Evolutionary conservation across 1,140 invertebrate genomes (phyloP), one percentile per base, ranked within the genome.

Genomic region (Brachionus calyciflorus): DNA sequence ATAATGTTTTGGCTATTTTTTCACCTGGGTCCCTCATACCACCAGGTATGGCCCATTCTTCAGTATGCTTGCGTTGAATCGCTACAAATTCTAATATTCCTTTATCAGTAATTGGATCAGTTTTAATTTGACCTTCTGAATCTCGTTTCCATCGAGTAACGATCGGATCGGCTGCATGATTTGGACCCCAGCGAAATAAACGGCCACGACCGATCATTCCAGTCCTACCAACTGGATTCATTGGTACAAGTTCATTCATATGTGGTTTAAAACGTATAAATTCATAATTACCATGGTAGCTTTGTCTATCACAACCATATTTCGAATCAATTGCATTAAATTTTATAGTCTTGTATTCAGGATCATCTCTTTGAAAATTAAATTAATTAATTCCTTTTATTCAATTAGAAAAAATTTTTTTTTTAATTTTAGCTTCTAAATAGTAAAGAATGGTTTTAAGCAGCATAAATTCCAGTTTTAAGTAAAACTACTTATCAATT

Each of bases 21-120:
- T 96, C 94, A 3, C 91, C 92, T 24, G 90, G 88, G 85, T 96
- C 93, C 5, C 96, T 90, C 93, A 97, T 96, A 0, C 93, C 92
- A 3, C 88, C 88, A 19, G 94, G 94, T 78, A 96, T 88, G 0
- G 93, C 94, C 93, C 93, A 96, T 81, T 94, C 88, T 6, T 89
- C 87, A 68, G 89, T 90, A 84, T 96, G 93, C 48, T 87, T 84
- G 76, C 94, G 87, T 84, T 92, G 88, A 80, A 97, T 93, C 1
- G 89, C 89, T 68, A 96, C 89, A 87, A 96, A 93, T 81, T 97
- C 91, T 0, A 96, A 82, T 78, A 78, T 33, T 76, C 37, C 44
- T 28, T 80, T 79, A 21, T 85, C 86, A 41, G 82, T 81, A 24
- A 82, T 77, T 78, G 87, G 82, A 26, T 86, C 82, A 83, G 91